Evolutionary conservation across 2,113 vertebrate species (phyloP), one percentile per base, ranked within the genome.

Genomic region (Sinosuthora webbiana): DNA sequence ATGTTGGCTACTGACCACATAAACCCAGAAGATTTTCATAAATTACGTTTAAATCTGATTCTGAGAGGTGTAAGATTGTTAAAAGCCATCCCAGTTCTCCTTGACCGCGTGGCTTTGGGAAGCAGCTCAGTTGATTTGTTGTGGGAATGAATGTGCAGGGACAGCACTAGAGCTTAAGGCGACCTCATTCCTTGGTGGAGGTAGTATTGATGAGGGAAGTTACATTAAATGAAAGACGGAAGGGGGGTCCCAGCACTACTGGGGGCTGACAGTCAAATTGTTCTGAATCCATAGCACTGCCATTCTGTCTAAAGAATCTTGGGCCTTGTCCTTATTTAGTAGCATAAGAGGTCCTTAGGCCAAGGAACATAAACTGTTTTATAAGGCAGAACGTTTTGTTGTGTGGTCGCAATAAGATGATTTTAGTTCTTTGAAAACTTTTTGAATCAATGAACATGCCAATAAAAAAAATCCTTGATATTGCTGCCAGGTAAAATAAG

Each of bases 101-200:
- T 63, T 0, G 2, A 0, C 19, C 49, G 5, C 2, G 2, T 49
- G 53, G 24, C 39, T 0, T 11, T 78, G 50, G 11, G 56, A 74
- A 53, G 45, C 1, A 37, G 24, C 37, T 57, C 14, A 7, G 33
- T 20, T 35, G 15, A 9, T 70, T 79, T 68, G 13, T 42, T 27
- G 1, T 6, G 18, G 14, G 49, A 65, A 39, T 15, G 44, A 62
- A 39, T 1, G 15, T 3, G 14, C 44, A 78, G 30, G 49, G 31
- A 33, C 31, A 41, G 22, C 23, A 31, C 25, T 15, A 6, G 57
- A 23, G 45, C 31, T 85, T 20, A 15, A 71, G 35, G 18, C 10
- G 53, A 4, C 15, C 28, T 20, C 2, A 0, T 20, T 15, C 30
- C 59, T 49, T 28, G 15, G 9, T 17, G 53, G 70, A 45, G 62